Conservation (phyloP, 2,888 invertebrate species). For the Mycogona germanica region DNA sequence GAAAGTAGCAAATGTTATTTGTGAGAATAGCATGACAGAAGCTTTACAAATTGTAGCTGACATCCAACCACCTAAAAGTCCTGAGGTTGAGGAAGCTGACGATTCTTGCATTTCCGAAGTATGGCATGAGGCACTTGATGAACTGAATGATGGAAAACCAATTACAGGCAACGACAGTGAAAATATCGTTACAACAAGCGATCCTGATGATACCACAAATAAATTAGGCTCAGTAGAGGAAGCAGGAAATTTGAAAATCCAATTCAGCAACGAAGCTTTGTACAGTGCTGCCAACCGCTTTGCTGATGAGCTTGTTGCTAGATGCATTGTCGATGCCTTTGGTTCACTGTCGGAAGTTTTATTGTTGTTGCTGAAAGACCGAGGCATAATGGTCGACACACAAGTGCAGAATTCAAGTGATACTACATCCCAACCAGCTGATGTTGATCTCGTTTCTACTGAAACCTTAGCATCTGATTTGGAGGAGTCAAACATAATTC, state of each 20-base stretch:
- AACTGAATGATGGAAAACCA: background rate
- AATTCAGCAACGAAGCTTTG: background rate
- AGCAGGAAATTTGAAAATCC: no score
- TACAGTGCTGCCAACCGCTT: background rate
- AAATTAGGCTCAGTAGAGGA: background rate
- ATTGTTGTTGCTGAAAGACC: background rate
- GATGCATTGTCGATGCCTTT: constrained; percentile 13
- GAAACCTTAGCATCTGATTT: no score
- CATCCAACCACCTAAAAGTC: no score
- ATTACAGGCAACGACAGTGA: background rate
- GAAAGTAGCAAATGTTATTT: no score
- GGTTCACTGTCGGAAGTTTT: constrained; percentile 10
- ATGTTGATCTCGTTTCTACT: no score
- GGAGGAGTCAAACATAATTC: no score
- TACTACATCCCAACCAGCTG: no score
- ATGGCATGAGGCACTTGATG: no score
- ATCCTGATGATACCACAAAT: background rate
- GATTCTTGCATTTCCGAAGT: no score
- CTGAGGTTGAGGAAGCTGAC: no score
- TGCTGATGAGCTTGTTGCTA: constrained; percentile 10
- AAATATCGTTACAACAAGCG: background rate
- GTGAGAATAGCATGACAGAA: no score
- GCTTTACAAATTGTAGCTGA: no score
- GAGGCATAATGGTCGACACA: background rate
- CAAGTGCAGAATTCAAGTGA: background rate